Evolutionary conservation across 1,140 invertebrate genomes (phyloP).

Genomic region (Micrasema longulum): DNA sequence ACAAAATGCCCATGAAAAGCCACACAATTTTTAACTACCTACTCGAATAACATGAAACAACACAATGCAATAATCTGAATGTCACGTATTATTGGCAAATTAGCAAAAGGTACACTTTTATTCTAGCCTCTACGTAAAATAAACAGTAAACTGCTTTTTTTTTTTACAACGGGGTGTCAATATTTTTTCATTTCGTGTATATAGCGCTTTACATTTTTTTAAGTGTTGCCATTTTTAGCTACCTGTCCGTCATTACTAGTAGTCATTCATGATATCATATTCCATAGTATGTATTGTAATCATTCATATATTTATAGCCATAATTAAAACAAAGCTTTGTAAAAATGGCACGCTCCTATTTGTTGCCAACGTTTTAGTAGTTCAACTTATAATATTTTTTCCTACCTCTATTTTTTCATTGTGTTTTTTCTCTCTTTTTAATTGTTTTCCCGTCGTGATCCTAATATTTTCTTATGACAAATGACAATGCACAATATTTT

Average conservation of each 20-base stretch:
- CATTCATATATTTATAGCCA: neutral
- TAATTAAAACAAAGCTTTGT: neutral
- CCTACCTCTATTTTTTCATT: neutral
- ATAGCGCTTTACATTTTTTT: conserved; percentile 10
- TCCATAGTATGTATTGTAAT: neutral
- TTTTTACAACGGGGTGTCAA: neutral
- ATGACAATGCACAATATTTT: no score
- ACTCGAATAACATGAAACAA: neutral
- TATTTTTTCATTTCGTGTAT: neutral
- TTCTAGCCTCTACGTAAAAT: neutral
- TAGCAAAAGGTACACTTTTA: neutral
- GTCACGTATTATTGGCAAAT: neutral
- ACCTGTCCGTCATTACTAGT: conserved; percentile 12
- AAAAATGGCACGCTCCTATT: neutral
- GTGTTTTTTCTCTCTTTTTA: no score
- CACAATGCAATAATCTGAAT: neutral
- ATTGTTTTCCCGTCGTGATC: no score
- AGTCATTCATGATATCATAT: neutral
- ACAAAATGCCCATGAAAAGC: no score
- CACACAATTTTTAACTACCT: neutral
- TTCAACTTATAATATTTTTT: neutral
- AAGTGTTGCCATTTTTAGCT: conserved; percentile 30
- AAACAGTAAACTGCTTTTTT: neutral
- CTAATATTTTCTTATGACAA: no score
- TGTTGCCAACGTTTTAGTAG: neutral